A percentile compares a stretch with the other conserved stretches of the same genome.
Conservation (phyloP, 2,797 vertebrate genomes). For the Peromyscus melanophrys region DNA sequence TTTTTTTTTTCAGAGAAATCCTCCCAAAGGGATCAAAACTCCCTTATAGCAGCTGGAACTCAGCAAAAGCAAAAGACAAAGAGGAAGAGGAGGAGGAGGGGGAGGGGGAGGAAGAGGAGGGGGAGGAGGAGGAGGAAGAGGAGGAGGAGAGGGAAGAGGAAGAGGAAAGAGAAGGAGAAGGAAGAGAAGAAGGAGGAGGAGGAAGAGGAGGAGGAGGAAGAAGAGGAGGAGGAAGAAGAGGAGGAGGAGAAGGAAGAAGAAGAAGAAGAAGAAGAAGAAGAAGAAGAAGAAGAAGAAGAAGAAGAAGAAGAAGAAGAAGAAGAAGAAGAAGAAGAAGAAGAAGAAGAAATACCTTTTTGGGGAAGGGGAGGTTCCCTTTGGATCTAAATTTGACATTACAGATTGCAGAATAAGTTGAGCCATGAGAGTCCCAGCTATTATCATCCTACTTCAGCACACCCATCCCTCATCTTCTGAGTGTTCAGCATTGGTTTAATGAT, state of each 20-base stretch:
- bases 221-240: too few relatives aligned
- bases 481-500: not conserved
- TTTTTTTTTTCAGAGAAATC: not conserved
- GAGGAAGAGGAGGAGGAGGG: too few relatives aligned
- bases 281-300: too few relatives aligned
- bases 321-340: not conserved
- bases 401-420: not conserved
- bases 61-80: not conserved
- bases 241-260: too few relatives aligned
- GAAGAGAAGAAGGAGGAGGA: too few relatives aligned
- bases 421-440: not conserved
- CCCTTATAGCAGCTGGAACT: not conserved
- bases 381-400: constrained; percentile 1
- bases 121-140: too few relatives aligned
- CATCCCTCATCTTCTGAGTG: not conserved
- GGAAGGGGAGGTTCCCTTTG: not conserved
- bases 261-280: not conserved
- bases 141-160: not conserved
- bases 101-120: not conserved
- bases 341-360: not conserved
- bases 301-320: not conserved
- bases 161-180: too few relatives aligned
- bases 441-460: not conserved
- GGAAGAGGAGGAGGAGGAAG: not conserved
- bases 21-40: not conserved